phyloP scores from a whole-genome alignment of 2,113 vertebrate species.

The Hippocampus mohnikei region DNA sequence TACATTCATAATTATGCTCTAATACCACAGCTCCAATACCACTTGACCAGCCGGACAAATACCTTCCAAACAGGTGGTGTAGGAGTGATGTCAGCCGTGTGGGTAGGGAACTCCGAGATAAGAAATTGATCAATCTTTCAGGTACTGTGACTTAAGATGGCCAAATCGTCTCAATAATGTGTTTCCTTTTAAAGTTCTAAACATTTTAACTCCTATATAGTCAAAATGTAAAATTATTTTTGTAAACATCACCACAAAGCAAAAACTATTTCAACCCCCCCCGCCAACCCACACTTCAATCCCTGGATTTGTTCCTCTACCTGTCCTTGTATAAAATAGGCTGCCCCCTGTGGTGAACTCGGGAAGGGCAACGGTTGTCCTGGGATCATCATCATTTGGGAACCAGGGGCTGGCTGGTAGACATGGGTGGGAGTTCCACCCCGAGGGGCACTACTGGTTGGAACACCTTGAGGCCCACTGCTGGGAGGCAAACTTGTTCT shows the following conservation, averaged over 20 bases:
- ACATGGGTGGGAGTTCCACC: conserved; percentile 88
- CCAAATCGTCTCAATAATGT: not conserved
- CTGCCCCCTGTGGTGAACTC: conserved; percentile 81
- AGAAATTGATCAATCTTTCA: not conserved
- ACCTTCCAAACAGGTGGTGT: not conserved
- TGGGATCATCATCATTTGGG: conserved; percentile 98
- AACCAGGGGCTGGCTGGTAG: conserved; percentile 82
- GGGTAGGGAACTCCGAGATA: not conserved
- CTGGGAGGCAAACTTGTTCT: conserved; percentile 78
- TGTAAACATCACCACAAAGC: too few species aligned
- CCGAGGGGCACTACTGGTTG: conserved; percentile 82
- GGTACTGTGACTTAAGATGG: not conserved
- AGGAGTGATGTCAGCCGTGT: not conserved
- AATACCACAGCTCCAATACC: not conserved
- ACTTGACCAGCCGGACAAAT: not conserved
- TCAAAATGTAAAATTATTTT: too few species aligned
- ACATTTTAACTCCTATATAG: too few species aligned
- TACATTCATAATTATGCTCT: not conserved
- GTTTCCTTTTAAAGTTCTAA: too few species aligned
- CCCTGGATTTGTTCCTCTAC: conserved; percentile 58
- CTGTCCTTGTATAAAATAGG: conserved; percentile 89
- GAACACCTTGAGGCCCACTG: conserved; percentile 81
- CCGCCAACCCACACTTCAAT: not conserved
- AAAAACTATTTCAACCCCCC: not conserved
- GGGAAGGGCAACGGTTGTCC: conserved; percentile 85